Base-by-base conservation (phyloP, 1,140 invertebrate genomes). In the Bombus picipes region DNA sequence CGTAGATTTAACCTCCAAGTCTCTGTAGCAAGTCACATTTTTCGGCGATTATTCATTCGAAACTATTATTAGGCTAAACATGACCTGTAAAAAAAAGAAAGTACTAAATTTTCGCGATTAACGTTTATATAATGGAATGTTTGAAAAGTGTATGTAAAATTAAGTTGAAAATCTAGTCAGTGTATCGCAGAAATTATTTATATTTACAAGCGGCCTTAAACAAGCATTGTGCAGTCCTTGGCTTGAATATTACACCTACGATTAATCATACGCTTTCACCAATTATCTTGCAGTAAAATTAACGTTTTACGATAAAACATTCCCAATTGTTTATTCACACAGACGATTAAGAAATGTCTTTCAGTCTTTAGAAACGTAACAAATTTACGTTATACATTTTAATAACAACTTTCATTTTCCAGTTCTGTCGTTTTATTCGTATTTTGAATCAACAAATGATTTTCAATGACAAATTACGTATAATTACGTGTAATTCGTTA, bases 221-320 rank as follows among this genome's bases (percentile, higher is more conserved):
- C 34, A 47, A 53, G 47, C 41, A 32, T 43, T 39, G 57, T 32
- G 57, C 22, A 57, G 43, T n/a, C n/a, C 43, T 65, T 73, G 66
- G 18, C 13, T 82, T 47, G 74, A 43, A 53, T 47, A 65, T 62
- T n/a, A 75, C 72, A 47, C 22, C 39, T 53, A 53, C 22, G 41
- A 83, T 83, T 75, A 75, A 75, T 75, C 39, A 68, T 75, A 39
- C 32, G 39, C 57, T 73, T 74, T 82, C 71, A 6, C 57, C 25
- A 59, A 75, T 65, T 68, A 66, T 68, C 41, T 62, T 22, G 25
- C 6, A 13, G 32, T 9, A 39, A 66, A 47, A 68, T 68, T 62
- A n/a, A 34, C 12, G 6, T 28, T 68, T 68, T 62, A 43, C 53
- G 34, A 70, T 57, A 12, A 75, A 41, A 5, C 34, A 76, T 34